Evolutionary conservation across 2,797 vertebrate genomes (phyloP).

Genomic region (Lithobates pipiens): DNA sequence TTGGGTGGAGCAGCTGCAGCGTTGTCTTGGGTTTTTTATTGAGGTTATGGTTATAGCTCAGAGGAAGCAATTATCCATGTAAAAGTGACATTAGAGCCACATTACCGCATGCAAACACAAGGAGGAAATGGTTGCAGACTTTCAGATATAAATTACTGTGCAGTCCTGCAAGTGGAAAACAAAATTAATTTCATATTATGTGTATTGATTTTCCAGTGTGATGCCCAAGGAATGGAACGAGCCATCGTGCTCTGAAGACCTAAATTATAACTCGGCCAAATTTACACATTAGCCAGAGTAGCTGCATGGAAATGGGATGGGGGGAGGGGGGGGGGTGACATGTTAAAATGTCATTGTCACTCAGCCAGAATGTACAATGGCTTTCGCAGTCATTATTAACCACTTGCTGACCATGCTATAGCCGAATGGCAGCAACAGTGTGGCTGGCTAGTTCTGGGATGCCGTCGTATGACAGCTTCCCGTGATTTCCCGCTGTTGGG

Average conservation of each 20-base stretch:
- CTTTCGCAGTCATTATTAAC: no score
- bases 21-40: slow-evolving; percentile 4
- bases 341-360: no score
- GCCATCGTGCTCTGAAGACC: neutral
- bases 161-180: neutral
- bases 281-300: no score
- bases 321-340: no score
- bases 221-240: neutral
- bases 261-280: neutral
- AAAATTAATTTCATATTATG: slow-evolving; percentile 37
- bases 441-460: no score
- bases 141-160: slow-evolving; percentile 21
- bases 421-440: no score
- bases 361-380: no score
- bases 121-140: neutral
- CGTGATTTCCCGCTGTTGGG: no score
- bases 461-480: no score
- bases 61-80: slow-evolving; percentile 41
- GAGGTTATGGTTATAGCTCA: slow-evolving; percentile 41
- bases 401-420: no score
- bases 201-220: slow-evolving; percentile 21
- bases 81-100: slow-evolving; percentile 48
- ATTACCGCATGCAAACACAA: slow-evolving; percentile 22
- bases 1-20: neutral
- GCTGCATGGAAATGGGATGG: no score